Evolutionary conservation across 2,797 vertebrate species (phyloP), one percentile per base, ranked within the genome.

Genomic region (Rallus crepitans): DNA sequence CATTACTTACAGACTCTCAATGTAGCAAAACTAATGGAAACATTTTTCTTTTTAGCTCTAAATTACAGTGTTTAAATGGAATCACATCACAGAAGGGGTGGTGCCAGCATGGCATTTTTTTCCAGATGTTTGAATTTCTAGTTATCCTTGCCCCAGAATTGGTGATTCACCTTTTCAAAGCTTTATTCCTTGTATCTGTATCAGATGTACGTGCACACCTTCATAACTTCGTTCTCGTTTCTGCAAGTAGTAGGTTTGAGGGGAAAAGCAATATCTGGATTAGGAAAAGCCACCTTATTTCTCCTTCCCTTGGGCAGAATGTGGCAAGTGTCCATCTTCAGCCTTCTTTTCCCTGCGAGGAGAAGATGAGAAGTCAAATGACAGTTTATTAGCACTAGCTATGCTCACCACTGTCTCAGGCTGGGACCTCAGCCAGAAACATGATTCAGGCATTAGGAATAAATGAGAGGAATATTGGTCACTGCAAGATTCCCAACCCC

Each of bases 21-120:
- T 84, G 79, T 83, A 92, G 94, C 91, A 94, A 96, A 90, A 90
- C 88, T 93, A 95, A 96, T 94, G 76, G 92, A 94, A 96, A 61
- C 17, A 59, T 89, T 88, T 94, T 96, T 87, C 63, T 79, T 89
- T 94, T 71, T 66, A 92, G 57, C 47, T 91, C 52, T 63, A 57
- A 97, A 96, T 90, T 80, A 27, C 0, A 89, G 55, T 87, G 30
- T 92, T 93, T 71, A 91, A 92, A 75, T 93, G 47, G 72, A 92
- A 87, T 80, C 89, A 70, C 60, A 53, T 59, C 59, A 25, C 48
- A 94, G 66, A 89, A 92, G 57, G 30, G 70, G 64, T 78, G 83
- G 78, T 90, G 57, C 39, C 39, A 76, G 47, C 57, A 63, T n/a
- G 23, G 52, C 15, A 60, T 94, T 90, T 73, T 73, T 91, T 86